Evolutionary conservation across 1,140 invertebrate genomes (phyloP).

Genomic region (Aporrectodea caliginosa): DNA sequence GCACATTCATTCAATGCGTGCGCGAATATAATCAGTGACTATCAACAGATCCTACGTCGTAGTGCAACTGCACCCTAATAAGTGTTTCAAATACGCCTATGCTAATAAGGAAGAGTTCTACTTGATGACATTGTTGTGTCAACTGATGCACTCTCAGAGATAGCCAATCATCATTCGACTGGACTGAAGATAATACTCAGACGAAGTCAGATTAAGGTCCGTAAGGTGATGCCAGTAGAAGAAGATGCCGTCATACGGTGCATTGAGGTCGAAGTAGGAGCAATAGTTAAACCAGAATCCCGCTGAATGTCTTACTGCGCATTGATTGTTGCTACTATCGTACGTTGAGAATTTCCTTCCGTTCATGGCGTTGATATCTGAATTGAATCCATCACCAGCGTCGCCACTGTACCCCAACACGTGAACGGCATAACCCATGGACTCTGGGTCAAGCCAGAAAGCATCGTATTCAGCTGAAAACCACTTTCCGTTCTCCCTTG

Average conservation of each 20-base stretch:
- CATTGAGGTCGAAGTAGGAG: constrained; percentile 10
- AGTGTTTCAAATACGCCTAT: too few relatives aligned
- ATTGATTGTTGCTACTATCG: not conserved
- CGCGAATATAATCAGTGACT: too few relatives aligned
- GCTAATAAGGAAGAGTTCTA: too few relatives aligned
- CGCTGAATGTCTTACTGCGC: not conserved
- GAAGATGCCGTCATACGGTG: not conserved
- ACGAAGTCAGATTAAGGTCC: not conserved
- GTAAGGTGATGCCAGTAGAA: not conserved
- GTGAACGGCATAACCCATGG: not conserved
- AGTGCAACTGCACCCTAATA: too few relatives aligned
- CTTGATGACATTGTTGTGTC: too few relatives aligned
- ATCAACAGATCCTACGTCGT: too few relatives aligned
- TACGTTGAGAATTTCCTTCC: constrained; percentile 4
- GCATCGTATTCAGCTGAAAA: not conserved
- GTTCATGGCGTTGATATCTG: not conserved
- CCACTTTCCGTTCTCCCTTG: not conserved
- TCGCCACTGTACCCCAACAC: not conserved
- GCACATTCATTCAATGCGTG: too few relatives aligned
- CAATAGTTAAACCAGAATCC: constrained; percentile 8
- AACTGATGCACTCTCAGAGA: too few relatives aligned
- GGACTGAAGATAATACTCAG: not conserved
- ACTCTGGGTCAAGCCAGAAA: not conserved
- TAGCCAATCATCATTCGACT: not conserved
- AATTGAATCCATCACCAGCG: constrained; percentile 4